phyloP scores from a whole-genome alignment of 2,113 vertebrate species.

The Peucedramus taeniatus region DNA sequence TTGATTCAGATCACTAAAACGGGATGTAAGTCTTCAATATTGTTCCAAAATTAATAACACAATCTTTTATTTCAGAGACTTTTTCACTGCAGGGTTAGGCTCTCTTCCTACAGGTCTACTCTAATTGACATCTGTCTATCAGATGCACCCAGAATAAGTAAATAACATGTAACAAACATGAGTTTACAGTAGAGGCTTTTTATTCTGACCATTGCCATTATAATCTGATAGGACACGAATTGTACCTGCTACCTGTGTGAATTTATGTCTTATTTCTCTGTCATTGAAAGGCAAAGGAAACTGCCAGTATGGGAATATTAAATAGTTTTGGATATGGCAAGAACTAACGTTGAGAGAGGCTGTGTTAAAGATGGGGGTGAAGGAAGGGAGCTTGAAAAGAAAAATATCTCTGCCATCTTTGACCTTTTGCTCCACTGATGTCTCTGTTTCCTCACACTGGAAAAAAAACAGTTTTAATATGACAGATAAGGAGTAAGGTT shows the following conservation, averaged over 20 bases:
- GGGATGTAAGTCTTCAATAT: neutral
- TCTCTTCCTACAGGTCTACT: neutral
- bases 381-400: neutral
- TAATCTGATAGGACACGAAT: neutral
- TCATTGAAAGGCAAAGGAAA: neutral
- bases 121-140: neutral
- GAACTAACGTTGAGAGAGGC: neutral
- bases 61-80: neutral
- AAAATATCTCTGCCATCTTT: neutral
- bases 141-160: neutral
- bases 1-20: neutral
- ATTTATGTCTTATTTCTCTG: neutral
- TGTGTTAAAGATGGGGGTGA: neutral
- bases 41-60: neutral
- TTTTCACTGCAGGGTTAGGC: neutral
- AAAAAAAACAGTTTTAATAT: neutral
- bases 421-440: neutral
- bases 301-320: neutral
- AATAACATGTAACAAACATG: neutral
- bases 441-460: neutral
- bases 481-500: neutral
- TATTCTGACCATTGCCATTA: neutral
- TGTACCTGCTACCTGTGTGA: neutral
- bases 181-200: neutral
- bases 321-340: neutral